phyloP scores from a whole-genome alignment of 1,140 invertebrate genomes.

The Leptonema lineaticorne region DNA sequence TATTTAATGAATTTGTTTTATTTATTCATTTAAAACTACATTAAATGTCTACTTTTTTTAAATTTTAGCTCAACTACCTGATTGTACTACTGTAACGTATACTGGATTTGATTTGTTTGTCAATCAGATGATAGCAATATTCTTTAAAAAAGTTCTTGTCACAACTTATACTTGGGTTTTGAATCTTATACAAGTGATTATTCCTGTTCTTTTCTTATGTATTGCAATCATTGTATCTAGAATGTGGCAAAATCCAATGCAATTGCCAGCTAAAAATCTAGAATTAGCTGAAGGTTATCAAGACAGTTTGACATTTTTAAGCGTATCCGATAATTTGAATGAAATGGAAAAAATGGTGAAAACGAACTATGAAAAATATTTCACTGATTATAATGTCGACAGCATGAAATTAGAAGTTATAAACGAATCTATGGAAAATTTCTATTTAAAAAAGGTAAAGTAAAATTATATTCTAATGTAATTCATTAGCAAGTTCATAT shows the following conservation, averaged over 20 bases:
- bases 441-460: slow-evolving; percentile 48
- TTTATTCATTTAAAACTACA: neutral
- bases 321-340: slow-evolving; percentile 42
- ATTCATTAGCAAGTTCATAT: slow-evolving; percentile 22
- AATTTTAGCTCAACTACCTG: slow-evolving; percentile 22
- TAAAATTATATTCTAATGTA: too few relatives aligned
- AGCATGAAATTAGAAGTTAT: slow-evolving; percentile 47
- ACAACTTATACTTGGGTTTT: slow-evolving; percentile 59
- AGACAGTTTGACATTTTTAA: slow-evolving; percentile 47
- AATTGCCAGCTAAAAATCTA: slow-evolving; percentile 51
- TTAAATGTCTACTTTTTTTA: neutral
- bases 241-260: slow-evolving; percentile 50
- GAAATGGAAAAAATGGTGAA: slow-evolving; percentile 42
- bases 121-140: slow-evolving; percentile 65
- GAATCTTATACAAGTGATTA: slow-evolving; percentile 58
- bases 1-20: neutral
- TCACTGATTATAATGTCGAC: slow-evolving; percentile 45
- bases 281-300: slow-evolving; percentile 49
- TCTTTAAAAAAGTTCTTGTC: slow-evolving; percentile 62
- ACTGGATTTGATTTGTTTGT: slow-evolving; percentile 50
- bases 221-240: slow-evolving; percentile 59
- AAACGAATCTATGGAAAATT: slow-evolving; percentile 45
- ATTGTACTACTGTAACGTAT: slow-evolving; percentile 44
- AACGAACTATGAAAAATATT: slow-evolving; percentile 50
- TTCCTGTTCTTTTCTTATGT: slow-evolving; percentile 62